Percentiles rank a stretch among this genome's conserved stretches.
Conservation (phyloP, 2,113 vertebrate genomes). For the Paradisaea rubra region DNA sequence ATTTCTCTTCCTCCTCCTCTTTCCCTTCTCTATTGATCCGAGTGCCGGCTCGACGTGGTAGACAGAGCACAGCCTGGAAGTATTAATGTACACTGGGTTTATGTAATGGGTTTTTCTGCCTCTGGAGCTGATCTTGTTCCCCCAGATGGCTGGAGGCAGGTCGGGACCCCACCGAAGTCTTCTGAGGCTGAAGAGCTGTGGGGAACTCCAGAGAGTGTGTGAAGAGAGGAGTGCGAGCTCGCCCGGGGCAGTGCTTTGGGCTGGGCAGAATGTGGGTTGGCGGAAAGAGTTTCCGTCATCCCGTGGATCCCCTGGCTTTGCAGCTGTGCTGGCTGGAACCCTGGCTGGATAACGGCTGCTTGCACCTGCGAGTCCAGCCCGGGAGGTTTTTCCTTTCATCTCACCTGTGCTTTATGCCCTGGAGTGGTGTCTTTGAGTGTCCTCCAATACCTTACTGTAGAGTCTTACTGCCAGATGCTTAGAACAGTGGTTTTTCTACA, state of each 20-base stretch:
- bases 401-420: not conserved
- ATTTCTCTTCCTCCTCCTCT: not conserved
- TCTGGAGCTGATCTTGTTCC: not conserved
- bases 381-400: not conserved
- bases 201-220: accelerated
- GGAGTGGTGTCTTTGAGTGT: not conserved
- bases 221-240: not conserved
- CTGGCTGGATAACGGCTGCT: accelerated
- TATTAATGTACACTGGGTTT: accelerated
- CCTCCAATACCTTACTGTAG: accelerated
- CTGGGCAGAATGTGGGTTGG: not conserved
- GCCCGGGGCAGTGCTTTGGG: not conserved
- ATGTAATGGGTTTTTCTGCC: not conserved
- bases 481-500: not conserved
- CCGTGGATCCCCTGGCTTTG: accelerated
- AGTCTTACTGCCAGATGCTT: not conserved
- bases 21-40: not conserved
- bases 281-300: accelerated
- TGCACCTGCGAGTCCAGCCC: accelerated
- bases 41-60: not conserved
- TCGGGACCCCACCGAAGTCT: accelerated
- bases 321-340: not conserved
- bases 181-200: not conserved
- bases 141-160: not conserved
- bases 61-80: not conserved